Conservation (phyloP, 2,113 vertebrate species). For the Gracilinanus agilis region DNA sequence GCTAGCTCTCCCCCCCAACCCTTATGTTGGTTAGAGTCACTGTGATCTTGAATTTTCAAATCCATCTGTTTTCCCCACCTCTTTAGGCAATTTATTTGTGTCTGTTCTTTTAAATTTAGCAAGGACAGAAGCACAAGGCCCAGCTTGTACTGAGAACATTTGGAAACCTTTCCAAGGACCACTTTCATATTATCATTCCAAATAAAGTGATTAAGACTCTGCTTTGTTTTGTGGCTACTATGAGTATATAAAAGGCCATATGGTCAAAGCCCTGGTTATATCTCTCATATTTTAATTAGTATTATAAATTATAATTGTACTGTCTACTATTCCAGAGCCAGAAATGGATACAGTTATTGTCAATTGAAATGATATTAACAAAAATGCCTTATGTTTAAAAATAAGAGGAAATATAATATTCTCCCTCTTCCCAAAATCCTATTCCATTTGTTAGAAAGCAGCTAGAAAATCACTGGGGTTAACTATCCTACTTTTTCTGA, state of each 20-base stretch:
- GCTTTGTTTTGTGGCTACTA: slow-evolving; percentile 46
- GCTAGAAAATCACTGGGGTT: neutral
- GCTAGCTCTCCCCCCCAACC: neutral
- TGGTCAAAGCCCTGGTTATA: neutral
- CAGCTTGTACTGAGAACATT: slow-evolving; percentile 41
- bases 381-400: neutral
- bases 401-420: neutral
- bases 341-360: neutral
- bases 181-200: slow-evolving; percentile 40
- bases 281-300: neutral
- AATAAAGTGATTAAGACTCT: slow-evolving; percentile 37
- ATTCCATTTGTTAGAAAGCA: neutral
- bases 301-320: slow-evolving; percentile 26
- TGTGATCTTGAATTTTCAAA: slow-evolving; percentile 67
- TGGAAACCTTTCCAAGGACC: slow-evolving; percentile 40
- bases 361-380: no score
- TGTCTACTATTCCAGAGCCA: neutral
- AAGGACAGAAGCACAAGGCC: slow-evolving; percentile 47
- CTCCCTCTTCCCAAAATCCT: neutral
- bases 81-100: slow-evolving; percentile 68
- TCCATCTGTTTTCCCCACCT: slow-evolving; percentile 70
- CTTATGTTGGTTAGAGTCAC: slow-evolving; percentile 70
- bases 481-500: neutral
- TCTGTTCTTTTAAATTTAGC: slow-evolving; percentile 63
- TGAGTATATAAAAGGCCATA: neutral